Percentiles rank a stretch among this genome's conserved stretches.
These are phyloP conservation scores for Volucella bombylans DNA, from an alignment of 2,888 invertebrate genomes.

Conservation along the genomic window DNA sequence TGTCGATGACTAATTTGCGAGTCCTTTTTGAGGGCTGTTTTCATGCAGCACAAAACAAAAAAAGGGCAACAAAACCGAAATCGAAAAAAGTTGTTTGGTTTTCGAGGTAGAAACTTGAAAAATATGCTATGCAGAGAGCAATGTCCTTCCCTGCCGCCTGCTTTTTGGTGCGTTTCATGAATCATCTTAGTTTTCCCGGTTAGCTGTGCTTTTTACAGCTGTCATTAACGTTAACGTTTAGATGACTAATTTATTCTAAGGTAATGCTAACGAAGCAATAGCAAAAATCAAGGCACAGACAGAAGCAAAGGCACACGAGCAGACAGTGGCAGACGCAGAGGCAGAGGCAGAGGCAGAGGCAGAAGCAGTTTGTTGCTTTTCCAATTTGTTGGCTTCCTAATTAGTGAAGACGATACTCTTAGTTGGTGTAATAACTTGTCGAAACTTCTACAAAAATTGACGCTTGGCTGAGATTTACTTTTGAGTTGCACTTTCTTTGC, in stretches of 20 bases:
- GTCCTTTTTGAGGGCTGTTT: conserved; percentile 30
- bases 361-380: too few relatives aligned
- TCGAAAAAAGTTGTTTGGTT: background rate
- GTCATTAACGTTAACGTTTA: conserved; percentile 2
- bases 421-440: background rate
- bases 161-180: conserved; percentile 13
- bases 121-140: conserved; percentile 5
- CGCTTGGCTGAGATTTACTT: background rate
- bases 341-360: too few relatives aligned
- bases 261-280: too few relatives aligned
- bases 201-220: conserved; percentile 7
- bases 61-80: background rate
- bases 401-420: background rate
- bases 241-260: background rate
- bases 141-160: conserved; percentile 25
- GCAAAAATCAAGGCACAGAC: too few relatives aligned
- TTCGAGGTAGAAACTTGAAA: background rate
- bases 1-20: conserved; percentile 58
- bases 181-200: conserved; percentile 12
- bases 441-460: background rate
- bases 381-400: too few relatives aligned
- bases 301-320: too few relatives aligned
- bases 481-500: background rate
- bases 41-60: background rate
- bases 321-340: too few relatives aligned